Evolutionary conservation across 2,888 invertebrate species (phyloP).

Genomic region (Synergus laeviventris): DNA sequence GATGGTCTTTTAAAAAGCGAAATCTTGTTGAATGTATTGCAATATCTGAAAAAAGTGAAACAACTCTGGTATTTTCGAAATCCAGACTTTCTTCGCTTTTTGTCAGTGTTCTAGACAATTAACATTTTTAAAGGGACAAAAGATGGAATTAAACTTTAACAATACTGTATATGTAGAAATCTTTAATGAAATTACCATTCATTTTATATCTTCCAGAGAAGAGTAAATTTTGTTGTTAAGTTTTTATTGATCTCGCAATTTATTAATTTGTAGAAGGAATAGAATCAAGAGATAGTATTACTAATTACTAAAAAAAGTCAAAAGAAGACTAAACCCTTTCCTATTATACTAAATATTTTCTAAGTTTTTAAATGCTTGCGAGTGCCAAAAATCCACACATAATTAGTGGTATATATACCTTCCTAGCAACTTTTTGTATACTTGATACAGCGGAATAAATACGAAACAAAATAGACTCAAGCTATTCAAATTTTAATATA

Average conservation of each 20-base stretch:
- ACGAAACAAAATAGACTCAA: slow-evolving; percentile 11
- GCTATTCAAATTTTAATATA: slow-evolving; percentile 2
- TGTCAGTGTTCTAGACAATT: neutral
- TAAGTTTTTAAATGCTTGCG: slow-evolving; percentile 1
- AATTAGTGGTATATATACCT: neutral
- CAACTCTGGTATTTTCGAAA: neutral
- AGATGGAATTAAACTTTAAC: neutral
- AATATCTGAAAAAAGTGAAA: neutral
- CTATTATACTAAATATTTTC: neutral
- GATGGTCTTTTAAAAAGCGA: neutral
- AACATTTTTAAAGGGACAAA: neutral
- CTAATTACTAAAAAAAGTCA: neutral
- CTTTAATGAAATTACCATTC: neutral
- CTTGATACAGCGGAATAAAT: neutral
- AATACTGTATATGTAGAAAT: neutral
- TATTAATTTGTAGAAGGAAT: neutral
- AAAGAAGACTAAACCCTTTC: neutral
- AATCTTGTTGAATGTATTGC: neutral
- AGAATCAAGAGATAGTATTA: neutral
- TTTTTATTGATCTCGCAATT: slow-evolving; percentile 24
- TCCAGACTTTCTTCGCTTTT: neutral
- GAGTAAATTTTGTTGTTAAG: neutral
- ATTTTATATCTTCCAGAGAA: neutral
- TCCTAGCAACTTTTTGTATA: slow-evolving; percentile 17
- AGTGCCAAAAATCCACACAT: slow-evolving; percentile 27